A percentile compares a stretch with the other conserved stretches of the same genome.
phyloP scores from a whole-genome alignment of 1,140 invertebrate genomes.

The Anthonomus grandis region DNA sequence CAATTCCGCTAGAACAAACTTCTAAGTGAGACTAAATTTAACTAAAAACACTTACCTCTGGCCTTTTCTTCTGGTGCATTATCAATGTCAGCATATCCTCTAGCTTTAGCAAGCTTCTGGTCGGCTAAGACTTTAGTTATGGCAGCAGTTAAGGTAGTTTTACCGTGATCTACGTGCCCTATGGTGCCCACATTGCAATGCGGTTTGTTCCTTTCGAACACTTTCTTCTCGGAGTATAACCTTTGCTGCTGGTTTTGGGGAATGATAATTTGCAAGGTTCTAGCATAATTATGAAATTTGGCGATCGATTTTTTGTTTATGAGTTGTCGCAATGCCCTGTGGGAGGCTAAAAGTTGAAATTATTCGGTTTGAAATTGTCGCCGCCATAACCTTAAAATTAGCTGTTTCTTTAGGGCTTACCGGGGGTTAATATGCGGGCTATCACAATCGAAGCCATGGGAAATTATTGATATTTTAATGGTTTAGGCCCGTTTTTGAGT shows the following conservation, averaged over 20 bases:
- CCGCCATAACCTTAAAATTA: slow-evolving; percentile 13
- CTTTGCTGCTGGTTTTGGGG: slow-evolving; percentile 24
- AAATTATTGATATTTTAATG: too few relatives aligned
- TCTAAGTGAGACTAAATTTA: too few relatives aligned
- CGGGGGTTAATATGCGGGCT: slow-evolving; percentile 24
- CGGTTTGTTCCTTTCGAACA: slow-evolving; percentile 80
- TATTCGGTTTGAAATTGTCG: background rate
- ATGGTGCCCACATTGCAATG: slow-evolving; percentile 98
- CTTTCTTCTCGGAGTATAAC: slow-evolving; percentile 49
- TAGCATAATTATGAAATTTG: slow-evolving; percentile 24
- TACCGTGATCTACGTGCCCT: slow-evolving; percentile 99
- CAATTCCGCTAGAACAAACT: too few relatives aligned
- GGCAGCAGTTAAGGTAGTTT: slow-evolving; percentile 97
- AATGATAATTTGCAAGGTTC: slow-evolving; percentile 26
- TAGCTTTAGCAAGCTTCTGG: slow-evolving; percentile 76
- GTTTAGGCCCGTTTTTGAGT: too few relatives aligned
- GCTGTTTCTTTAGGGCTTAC: slow-evolving; percentile 7
- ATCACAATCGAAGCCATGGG: slow-evolving; percentile 31
- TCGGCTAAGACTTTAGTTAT: slow-evolving; percentile 90
- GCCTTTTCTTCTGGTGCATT: slow-evolving; percentile 97
- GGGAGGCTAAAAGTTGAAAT: slow-evolving; percentile 21
- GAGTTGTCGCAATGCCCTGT: slow-evolving; percentile 20
- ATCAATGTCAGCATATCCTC: slow-evolving; percentile 93
- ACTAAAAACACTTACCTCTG: slow-evolving; percentile 60
- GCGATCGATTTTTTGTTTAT: slow-evolving; percentile 19